These are phyloP conservation scores for Hydrophis major DNA, from an alignment of 2,797 vertebrate species.

Conservation along the genomic window DNA sequence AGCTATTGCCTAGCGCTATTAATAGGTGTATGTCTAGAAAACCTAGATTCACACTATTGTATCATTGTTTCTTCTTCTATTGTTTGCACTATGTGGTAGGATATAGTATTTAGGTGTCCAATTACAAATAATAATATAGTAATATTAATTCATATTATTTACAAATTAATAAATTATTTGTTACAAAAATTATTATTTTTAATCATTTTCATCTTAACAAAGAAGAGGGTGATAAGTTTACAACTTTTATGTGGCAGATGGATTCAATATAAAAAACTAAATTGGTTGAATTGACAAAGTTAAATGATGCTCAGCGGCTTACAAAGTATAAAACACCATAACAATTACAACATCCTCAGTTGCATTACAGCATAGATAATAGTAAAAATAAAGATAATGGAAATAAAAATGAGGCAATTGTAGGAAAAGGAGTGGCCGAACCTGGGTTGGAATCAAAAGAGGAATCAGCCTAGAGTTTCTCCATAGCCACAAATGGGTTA, in stretches of 20 bases:
- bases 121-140: neutral
- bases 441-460: neutral
- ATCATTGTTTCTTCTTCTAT: neutral
- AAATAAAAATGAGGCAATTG: neutral
- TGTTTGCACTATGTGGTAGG: neutral
- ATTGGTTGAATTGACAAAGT: neutral
- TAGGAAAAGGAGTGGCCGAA: neutral
- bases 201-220: no score
- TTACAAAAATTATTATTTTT: neutral
- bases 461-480: neutral
- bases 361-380: neutral
- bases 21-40: neutral
- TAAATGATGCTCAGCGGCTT: neutral
- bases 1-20: neutral
- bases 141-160: neutral
- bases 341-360: neutral
- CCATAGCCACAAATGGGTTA: neutral
- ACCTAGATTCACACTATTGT: neutral
- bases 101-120: neutral
- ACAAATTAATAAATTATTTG: neutral
- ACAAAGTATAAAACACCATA: neutral
- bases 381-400: neutral
- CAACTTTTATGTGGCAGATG: neutral
- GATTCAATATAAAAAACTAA: neutral
- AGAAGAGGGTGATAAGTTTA: neutral